Evolutionary conservation across 2,888 invertebrate species (phyloP), one percentile per base, ranked within the genome.

Genomic region (Adineta ricciae): DNA sequence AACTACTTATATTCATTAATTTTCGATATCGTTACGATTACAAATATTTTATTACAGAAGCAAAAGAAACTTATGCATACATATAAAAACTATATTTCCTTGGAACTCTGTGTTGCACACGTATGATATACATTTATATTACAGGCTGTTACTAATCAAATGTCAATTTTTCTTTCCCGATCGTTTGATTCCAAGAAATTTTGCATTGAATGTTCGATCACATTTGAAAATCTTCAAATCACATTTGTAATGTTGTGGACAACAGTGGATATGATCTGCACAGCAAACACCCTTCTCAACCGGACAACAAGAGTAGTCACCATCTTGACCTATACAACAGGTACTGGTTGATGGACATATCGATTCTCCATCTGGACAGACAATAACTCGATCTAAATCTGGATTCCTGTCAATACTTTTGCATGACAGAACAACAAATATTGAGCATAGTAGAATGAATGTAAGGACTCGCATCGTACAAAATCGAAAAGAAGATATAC

Each of bases 181-280:
- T 32, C 19, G 2, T 64, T 64, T 64, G 19, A 64, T 36, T 32
- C 32, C 3, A 3, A 36, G 32, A 16, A 32, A 14, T 19, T 36
- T 32, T 32, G 64, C 32, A 16, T 19, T 27, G 19, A 64, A 16
- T 64, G 2, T 19, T 36, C 64, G 78, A 78, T 78, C 78, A 41
- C 78, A 73, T 73, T 73, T 73, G 24, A 73, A 73, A 38, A 73
- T 41, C 38, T 38, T 73, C 7, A 73, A 73, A 41, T 73, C 73
- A 73, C 73, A 78, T 78, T 78, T 78, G 41, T 78, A 78, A 78
- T 78, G 78, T 24, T 78, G 38, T n/a, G 78, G 78, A 78, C 41
- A 78, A n/a, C 64, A 78, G 41, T 78, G 78, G 38, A n/a, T 78
- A 78, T 21, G 78, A 78, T 78, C 78, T 14, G 78, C 8, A 21